Evolutionary conservation across 2,797 vertebrate species (phyloP), one percentile per base, ranked within the genome.

Genomic region (Catostomus latipinnis): DNA sequence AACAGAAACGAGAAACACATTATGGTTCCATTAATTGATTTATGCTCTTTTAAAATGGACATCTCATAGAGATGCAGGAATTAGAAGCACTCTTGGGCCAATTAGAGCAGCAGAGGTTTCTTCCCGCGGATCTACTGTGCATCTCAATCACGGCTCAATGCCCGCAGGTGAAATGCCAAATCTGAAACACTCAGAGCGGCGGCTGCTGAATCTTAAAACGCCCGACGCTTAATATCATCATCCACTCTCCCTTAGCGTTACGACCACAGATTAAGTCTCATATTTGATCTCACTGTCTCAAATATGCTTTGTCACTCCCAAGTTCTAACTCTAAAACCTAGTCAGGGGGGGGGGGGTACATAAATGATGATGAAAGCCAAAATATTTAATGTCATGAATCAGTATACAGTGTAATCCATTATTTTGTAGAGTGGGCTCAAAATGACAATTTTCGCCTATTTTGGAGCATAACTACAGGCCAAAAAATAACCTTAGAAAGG

Each of bases 21-120:
- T 93, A 93, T 82, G 50, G 88, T 77, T 86, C 90, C 91, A 91
- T 93, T 93, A 91, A 93, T 92, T 92, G 92, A 93, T 93, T 90
- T 43, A 82, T 85, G 73, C 86, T 82, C 86, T 89, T 92, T 91
- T 92, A 91, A 91, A 91, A 93, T 92, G 91, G 91, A 90, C 87
- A 81, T 87, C 86, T 92, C 89, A 88, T 86, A 85, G 86, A 88
- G 89, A 88, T 86, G 87, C 82, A 82, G 85, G 88, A 91, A 92
- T 93, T 91, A 92, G 89, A 84, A 81, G 8, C 81, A 87, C 88
- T 90, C 86, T 68, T 34, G 86, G 88, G 90, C 91, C 92, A 93
- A 93, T 94, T 93, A 92, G 89, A 88, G 87, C 87, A 88, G 81
- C 76, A 52, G 82, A 71, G 6, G 81, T 83, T 74, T 61, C 43